These are phyloP conservation scores for Tetragnatha versicolor DNA, from an alignment of 1,140 invertebrate genomes.

Conservation along the genomic window DNA sequence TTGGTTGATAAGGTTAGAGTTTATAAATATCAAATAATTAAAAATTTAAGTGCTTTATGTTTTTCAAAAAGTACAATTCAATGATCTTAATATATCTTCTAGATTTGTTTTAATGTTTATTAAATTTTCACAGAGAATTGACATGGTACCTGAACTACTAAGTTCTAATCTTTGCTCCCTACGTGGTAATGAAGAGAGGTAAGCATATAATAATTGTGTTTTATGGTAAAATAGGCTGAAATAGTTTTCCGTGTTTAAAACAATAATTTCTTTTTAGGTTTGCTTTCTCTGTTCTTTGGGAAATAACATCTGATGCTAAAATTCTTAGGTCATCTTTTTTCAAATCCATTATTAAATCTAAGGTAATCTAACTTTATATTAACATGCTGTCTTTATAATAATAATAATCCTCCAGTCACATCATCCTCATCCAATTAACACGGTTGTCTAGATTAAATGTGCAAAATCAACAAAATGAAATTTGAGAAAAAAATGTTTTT, in stretches of 20 bases:
- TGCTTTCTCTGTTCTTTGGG: slow-evolving; percentile 94
- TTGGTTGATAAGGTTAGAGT: slow-evolving; percentile 87
- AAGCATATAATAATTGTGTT: not conserved
- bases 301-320: slow-evolving; percentile 84
- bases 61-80: not conserved
- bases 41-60: too few species aligned
- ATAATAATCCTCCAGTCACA: too few species aligned
- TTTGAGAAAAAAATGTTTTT: too few species aligned
- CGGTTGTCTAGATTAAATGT: too few species aligned
- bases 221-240: not conserved
- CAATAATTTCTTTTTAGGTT: slow-evolving; percentile 66
- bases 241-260: too few species aligned
- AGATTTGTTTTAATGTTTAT: not conserved
- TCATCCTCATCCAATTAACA: too few species aligned
- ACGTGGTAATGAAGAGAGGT: slow-evolving; percentile 79
- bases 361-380: too few species aligned
- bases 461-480: too few species aligned
- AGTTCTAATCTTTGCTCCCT: slow-evolving; percentile 94
- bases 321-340: slow-evolving; percentile 82
- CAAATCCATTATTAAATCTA: slow-evolving; percentile 88
- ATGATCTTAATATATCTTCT: not conserved
- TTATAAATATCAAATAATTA: too few species aligned
- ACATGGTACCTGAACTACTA: slow-evolving; percentile 76
- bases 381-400: too few species aligned
- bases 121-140: slow-evolving; percentile 62